Evolutionary conservation across 1,140 invertebrate genomes (phyloP).

Genomic region (Drosophila carrolli): DNA sequence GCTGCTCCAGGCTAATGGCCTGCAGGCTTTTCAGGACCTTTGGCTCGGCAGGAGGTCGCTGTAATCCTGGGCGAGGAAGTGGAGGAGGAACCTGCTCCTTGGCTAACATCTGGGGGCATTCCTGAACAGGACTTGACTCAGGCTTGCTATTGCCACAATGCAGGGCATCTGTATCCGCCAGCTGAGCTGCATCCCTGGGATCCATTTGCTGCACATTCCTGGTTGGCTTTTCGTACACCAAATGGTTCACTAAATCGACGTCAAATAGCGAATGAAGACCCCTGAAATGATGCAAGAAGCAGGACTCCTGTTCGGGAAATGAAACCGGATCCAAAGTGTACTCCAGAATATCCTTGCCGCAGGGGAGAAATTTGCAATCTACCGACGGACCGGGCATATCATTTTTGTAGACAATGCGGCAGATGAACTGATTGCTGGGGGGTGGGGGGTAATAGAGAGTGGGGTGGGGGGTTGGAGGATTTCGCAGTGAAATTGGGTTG

Average conservation of each 20-base stretch:
- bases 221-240: neutral
- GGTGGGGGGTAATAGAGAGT: too few species aligned
- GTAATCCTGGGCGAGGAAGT: constrained; percentile 8
- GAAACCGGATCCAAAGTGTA: constrained; percentile 24
- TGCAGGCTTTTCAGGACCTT: neutral
- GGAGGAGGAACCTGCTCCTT: constrained; percentile 12
- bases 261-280: constrained; percentile 47
- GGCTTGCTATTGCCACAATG: constrained; percentile 4
- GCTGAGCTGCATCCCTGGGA: constrained; percentile 21
- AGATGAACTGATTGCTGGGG: constrained; percentile 35
- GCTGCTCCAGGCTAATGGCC: constrained; percentile 18
- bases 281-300: constrained; percentile 13
- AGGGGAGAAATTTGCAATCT: constrained; percentile 48
- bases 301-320: constrained; percentile 18
- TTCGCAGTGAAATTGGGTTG: neutral
- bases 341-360: constrained; percentile 33
- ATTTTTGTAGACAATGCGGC: constrained; percentile 30
- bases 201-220: constrained; percentile 6
- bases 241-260: constrained; percentile 39
- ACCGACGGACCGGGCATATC: constrained; percentile 27
- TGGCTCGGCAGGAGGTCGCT: neutral
- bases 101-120: constrained; percentile 39
- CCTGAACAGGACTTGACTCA: constrained; percentile 19
- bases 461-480: neutral
- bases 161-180: constrained; percentile 34